Base-by-base conservation (phyloP, 37 sponge, comb jelly and placozoan species). In the Ephydatia muelleri region DNA sequence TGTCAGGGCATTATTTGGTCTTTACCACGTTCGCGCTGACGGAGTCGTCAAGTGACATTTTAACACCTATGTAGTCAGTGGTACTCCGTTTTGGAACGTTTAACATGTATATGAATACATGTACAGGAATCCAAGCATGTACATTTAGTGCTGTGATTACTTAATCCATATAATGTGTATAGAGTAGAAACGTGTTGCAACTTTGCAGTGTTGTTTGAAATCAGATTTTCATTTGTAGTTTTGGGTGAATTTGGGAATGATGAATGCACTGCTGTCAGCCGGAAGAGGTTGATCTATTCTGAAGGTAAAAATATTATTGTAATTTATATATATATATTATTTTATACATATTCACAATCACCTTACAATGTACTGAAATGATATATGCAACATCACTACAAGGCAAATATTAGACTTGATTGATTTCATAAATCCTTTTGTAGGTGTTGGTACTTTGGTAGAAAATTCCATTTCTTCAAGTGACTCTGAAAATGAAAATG, bases 261-360 rank as follows among this genome's bases (percentile, higher is more conserved):
- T 57, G 57, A 57, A 57, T 57, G 57, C 57, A 57, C 57, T 57
- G 57, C 57, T 57, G 57, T 57, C 57, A 57, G 57, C 57, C 57
- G 12, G 57, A n/a, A n/a, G n/a, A n/a, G n/a, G n/a, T n/a, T n/a
- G n/a, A 57, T 57, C 57, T 57, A 57, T 14, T 57, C 57, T 57
- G 57, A 57, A 57, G 57, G 57, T 57, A 57, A 57, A 57, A 57
- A 57, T 57, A 57, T 57, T 57, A 5, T 57, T 57, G 57, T 57
- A 57, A 21, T 57, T 57, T 57, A 13, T 57, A 14, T 57, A 13
- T n/a, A n/a, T 57, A 43, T 43, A 43, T 43, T 11, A 11, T 11
- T 43, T 43, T 21, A 57, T 57, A 57, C 16, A 19, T 21, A 19
- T 57, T 57, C 19, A 14, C 57, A 16, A 43, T 43, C 43, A 43